phyloP scores from a whole-genome alignment of 2,113 vertebrate species.

The Lanius collurio region DNA sequence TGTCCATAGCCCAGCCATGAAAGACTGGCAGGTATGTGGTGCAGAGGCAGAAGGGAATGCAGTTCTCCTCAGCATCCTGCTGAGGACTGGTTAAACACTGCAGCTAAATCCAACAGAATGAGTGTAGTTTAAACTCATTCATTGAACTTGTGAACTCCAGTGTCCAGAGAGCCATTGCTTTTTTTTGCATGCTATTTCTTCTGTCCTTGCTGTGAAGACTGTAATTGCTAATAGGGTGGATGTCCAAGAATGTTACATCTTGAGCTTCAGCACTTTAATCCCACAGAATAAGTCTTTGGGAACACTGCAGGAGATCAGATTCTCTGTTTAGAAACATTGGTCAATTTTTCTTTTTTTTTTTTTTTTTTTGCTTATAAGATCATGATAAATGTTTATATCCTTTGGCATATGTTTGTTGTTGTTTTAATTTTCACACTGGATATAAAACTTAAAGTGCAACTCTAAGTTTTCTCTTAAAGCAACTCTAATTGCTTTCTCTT shows the following conservation, averaged over 20 bases:
- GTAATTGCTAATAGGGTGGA: not conserved
- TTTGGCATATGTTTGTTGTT: not conserved
- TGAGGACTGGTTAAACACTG: not conserved
- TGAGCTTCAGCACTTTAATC: not conserved
- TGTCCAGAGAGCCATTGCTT: not conserved
- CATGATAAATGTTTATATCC: not conserved
- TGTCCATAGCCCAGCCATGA: fast-evolving
- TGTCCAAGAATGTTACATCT: not conserved
- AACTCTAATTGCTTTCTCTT: not conserved
- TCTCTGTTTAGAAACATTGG: not conserved
- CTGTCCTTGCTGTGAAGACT: not conserved
- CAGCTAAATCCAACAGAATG: not conserved
- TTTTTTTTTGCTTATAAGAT: not conserved
- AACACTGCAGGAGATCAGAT: not conserved
- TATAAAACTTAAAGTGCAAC: not conserved
- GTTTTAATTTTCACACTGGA: conserved; percentile 11
- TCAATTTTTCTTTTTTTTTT: not conserved
- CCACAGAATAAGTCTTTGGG: not conserved
- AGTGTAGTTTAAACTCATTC: not conserved
- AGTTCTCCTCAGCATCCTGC: not conserved
- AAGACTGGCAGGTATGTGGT: not conserved
- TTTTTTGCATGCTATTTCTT: not conserved
- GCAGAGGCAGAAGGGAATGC: not conserved
- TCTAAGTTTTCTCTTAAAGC: conserved; percentile 28
- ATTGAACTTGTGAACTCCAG: not conserved